Evolutionary conservation across 2,113 vertebrate genomes (phyloP).

Genomic region (Bolborhynchus lineola): DNA sequence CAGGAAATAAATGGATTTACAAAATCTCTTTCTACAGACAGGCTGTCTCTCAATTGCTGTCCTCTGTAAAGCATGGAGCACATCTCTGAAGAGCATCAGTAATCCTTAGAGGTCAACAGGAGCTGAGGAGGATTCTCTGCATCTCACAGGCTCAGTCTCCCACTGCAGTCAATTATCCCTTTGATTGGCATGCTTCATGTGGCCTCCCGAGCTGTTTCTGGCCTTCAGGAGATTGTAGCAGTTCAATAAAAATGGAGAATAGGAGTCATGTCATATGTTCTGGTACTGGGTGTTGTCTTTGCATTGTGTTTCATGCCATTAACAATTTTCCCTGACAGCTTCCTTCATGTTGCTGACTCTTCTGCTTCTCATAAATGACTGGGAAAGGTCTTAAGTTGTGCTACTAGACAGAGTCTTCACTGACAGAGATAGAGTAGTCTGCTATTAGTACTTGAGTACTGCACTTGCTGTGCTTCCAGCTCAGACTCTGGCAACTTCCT

Average conservation of each 20-base stretch:
- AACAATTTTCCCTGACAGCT: not conserved
- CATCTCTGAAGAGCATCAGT: not conserved
- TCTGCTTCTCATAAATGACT: not conserved
- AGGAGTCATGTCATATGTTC: not conserved
- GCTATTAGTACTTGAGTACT: not conserved
- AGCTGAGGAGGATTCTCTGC: not conserved
- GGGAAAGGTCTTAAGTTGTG: not conserved
- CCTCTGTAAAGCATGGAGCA: not conserved
- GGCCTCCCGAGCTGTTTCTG: not conserved
- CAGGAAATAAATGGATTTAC: not conserved
- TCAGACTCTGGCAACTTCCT: not conserved
- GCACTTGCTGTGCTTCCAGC: not conserved
- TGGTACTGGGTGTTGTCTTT: not conserved
- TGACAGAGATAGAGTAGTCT: not conserved
- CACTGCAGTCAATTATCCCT: not conserved
- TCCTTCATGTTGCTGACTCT: not conserved
- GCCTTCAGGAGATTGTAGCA: not conserved
- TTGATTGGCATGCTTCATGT: not conserved
- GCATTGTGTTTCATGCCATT: not conserved
- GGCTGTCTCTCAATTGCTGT: not conserved
- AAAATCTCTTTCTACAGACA: not conserved
- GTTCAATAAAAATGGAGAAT: not conserved
- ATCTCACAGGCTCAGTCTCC: not conserved
- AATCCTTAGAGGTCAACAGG: not conserved
- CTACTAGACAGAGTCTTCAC: not conserved